Percentiles rank a stretch among this genome's conserved stretches.
Evolutionary conservation across 92 coral and sea anemone genomes (phyloP).

Genomic region (Palythoa heliodiscus): DNA sequence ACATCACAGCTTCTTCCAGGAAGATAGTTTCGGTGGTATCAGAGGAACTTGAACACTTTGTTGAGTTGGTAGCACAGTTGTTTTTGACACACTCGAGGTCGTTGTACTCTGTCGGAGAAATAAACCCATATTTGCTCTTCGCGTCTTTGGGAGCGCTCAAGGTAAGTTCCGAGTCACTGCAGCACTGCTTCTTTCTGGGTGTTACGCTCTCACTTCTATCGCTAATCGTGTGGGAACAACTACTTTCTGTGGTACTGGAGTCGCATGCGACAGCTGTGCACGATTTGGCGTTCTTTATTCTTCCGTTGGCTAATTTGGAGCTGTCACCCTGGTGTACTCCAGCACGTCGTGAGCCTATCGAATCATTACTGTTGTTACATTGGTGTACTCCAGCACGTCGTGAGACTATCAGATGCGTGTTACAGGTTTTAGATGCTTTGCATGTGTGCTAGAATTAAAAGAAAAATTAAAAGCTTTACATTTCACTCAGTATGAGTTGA

Average conservation of each 20-base stretch:
- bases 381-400: constrained; percentile 61
- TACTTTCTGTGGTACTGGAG: not conserved
- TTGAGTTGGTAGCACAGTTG: constrained; percentile 1
- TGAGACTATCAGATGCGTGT: constrained; percentile 51
- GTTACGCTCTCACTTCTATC: constrained; percentile 5
- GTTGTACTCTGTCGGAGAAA: constrained; percentile 14
- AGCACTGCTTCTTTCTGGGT: constrained; percentile 52
- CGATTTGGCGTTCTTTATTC: not conserved
- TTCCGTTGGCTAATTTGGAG: constrained; percentile 1
- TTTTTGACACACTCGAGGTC: not conserved
- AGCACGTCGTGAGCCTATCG: constrained; percentile 61
- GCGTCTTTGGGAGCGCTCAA: constrained; percentile 22
- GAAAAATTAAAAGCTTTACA: not conserved
- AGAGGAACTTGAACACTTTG: constrained; percentile 14
- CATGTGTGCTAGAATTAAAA: not conserved
- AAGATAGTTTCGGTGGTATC: constrained; percentile 35
- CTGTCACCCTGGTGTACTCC: constrained; percentile 50
- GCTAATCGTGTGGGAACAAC: not conserved
- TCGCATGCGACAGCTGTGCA: not conserved
- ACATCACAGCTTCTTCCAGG: constrained; percentile 30
- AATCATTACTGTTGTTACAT: constrained; percentile 44
- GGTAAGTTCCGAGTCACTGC: constrained; percentile 61
- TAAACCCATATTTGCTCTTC: constrained; percentile 12
- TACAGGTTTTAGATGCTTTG: constrained; percentile 19
- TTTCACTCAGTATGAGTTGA: not conserved